phyloP scores from a whole-genome alignment of 2,888 invertebrate genomes.

The Tineola bisselliella region DNA sequence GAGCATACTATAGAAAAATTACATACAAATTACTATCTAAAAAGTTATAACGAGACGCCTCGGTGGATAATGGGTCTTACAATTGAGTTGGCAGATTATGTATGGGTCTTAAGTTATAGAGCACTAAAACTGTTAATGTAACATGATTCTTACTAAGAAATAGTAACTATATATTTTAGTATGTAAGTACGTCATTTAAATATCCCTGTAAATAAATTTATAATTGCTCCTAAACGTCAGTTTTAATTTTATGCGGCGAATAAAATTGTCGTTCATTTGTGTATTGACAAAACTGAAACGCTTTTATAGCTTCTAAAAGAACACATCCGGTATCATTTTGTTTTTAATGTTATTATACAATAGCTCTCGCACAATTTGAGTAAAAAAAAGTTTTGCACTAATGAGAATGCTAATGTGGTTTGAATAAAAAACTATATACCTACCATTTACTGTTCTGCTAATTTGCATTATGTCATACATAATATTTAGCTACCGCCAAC shows the following conservation, averaged over 20 bases:
- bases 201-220: neutral
- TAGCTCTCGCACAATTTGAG: neutral
- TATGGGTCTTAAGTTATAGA: too few species aligned
- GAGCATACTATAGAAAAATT: too few species aligned
- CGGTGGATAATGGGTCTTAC: too few species aligned
- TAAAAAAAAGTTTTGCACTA: constrained; percentile 39
- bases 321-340: constrained; percentile 21
- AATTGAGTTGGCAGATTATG: too few species aligned
- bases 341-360: neutral
- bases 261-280: constrained; percentile 3
- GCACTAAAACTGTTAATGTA: too few species aligned
- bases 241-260: constrained; percentile 2
- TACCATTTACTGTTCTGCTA: constrained; percentile 28
- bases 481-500: constrained; percentile 49
- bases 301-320: constrained; percentile 19
- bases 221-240: neutral
- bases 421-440: constrained; percentile 32
- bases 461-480: constrained; percentile 58
- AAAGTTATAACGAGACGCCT: too few species aligned
- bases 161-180: neutral
- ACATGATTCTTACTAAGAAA: too few species aligned
- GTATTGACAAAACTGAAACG: constrained; percentile 1
- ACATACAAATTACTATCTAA: too few species aligned
- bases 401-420: constrained; percentile 49
- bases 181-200: neutral